phyloP scores from a whole-genome alignment of 2,113 vertebrate species.

The Elachura formosa region DNA sequence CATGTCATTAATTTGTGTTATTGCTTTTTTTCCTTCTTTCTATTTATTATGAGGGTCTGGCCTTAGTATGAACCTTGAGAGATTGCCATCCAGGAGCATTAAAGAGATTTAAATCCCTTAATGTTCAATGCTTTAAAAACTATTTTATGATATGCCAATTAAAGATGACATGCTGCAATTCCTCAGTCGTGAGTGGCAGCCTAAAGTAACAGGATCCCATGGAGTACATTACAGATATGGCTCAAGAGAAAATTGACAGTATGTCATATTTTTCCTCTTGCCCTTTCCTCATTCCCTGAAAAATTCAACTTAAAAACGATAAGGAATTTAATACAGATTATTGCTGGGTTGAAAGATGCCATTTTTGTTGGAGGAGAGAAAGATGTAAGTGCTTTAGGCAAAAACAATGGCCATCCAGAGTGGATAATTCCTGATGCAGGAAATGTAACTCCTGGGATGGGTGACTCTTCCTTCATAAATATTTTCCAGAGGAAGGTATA shows the following conservation, averaged over 20 bases:
- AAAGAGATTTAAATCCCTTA: slow-evolving; percentile 57
- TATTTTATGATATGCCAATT: slow-evolving; percentile 49
- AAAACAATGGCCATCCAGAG: not conserved
- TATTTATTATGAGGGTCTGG: slow-evolving; percentile 21
- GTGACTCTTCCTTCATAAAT: not conserved
- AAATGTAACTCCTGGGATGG: not conserved
- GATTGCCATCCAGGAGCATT: slow-evolving; percentile 7
- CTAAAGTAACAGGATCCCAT: not conserved
- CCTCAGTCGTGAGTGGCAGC: not conserved
- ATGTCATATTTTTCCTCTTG: not conserved
- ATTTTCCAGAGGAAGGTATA: not conserved
- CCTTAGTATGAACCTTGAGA: slow-evolving; percentile 36
- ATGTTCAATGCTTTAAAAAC: slow-evolving; percentile 34
- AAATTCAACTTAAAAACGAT: not conserved
- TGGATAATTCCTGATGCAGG: not conserved
- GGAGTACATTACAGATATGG: not conserved
- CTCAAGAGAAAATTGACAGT: not conserved
- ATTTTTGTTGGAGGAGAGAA: not conserved
- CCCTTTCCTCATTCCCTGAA: not conserved
- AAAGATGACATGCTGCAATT: slow-evolving; percentile 20
- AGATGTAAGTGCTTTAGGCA: not conserved
- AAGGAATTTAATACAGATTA: not conserved
- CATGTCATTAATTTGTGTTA: slow-evolving; percentile 1
- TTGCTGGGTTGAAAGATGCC: not conserved
- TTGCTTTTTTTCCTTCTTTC: not conserved